Conservation (phyloP, 2,113 vertebrate species). For the Myotis lucifugus region DNA sequence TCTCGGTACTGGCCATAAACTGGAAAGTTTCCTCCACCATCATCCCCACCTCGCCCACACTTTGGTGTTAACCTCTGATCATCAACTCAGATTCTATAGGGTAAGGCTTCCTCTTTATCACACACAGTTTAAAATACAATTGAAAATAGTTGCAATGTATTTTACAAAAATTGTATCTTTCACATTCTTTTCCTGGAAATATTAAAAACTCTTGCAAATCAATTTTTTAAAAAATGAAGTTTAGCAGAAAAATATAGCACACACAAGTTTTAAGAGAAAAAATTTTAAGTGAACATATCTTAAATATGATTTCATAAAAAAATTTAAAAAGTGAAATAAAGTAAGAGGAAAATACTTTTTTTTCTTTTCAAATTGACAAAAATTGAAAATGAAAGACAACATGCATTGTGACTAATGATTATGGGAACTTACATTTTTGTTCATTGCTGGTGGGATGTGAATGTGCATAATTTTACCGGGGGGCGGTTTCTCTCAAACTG, state of each 20-base stretch:
- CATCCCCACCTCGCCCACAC: not conserved
- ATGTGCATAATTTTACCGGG: not conserved
- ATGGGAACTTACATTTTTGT: not conserved
- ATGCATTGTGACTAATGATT: not conserved
- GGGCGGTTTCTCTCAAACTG: not conserved
- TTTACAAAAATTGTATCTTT: not conserved
- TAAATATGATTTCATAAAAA: not conserved
- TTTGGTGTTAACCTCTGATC: not conserved
- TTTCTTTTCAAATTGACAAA: not conserved
- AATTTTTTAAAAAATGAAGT: not conserved
- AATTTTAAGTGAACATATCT: not conserved
- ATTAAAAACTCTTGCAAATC: not conserved
- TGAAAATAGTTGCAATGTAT: not conserved
- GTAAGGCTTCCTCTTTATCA: not conserved
- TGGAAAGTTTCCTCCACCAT: not conserved
- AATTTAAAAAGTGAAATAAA: not conserved
- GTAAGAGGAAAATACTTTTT: not conserved
- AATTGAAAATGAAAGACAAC: not conserved
- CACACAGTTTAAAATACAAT: not conserved
- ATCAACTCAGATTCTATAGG: not conserved
- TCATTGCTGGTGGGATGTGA: not conserved
- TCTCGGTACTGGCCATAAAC: not conserved
- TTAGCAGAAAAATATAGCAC: not conserved
- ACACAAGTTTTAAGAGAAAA: not conserved
- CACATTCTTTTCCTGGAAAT: slow-evolving; percentile 17